Evolutionary conservation across 2,113 vertebrate species (phyloP).

Genomic region (Promerops cafer): DNA sequence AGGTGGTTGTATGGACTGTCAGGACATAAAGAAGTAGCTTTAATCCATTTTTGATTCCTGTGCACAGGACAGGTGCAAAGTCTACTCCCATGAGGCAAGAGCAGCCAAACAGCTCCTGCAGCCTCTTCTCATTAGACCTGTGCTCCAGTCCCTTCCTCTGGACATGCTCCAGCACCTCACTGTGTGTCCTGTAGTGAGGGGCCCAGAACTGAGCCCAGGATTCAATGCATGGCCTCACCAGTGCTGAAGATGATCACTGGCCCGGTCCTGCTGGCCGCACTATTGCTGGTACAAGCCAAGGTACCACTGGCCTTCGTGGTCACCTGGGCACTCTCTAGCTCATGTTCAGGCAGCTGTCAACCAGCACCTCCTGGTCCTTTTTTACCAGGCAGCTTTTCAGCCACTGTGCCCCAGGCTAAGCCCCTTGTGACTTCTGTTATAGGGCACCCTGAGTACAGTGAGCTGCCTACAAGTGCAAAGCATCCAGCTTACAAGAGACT

Average conservation of each 20-base stretch:
- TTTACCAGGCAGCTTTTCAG: neutral
- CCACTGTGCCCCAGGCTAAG: neutral
- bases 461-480: neutral
- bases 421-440: neutral
- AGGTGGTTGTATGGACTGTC: neutral
- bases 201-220: neutral
- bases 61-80: neutral
- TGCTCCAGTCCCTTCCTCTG: neutral
- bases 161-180: neutral
- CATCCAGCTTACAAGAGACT: neutral
- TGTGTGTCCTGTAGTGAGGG: neutral
- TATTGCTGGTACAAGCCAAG: neutral
- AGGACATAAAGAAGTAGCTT: neutral
- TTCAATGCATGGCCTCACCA: neutral
- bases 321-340: neutral
- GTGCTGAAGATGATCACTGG: neutral
- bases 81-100: neutral
- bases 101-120: neutral
- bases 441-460: fast-evolving
- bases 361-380: neutral
- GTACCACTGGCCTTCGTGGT: neutral
- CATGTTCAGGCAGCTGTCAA: neutral
- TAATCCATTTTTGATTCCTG: neutral
- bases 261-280: neutral
- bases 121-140: neutral